Percentiles rank a stretch among this genome's conserved stretches.
Evolutionary conservation across 2,888 invertebrate species (phyloP).

Genomic region (Dryocosmus kuriphilus): DNA sequence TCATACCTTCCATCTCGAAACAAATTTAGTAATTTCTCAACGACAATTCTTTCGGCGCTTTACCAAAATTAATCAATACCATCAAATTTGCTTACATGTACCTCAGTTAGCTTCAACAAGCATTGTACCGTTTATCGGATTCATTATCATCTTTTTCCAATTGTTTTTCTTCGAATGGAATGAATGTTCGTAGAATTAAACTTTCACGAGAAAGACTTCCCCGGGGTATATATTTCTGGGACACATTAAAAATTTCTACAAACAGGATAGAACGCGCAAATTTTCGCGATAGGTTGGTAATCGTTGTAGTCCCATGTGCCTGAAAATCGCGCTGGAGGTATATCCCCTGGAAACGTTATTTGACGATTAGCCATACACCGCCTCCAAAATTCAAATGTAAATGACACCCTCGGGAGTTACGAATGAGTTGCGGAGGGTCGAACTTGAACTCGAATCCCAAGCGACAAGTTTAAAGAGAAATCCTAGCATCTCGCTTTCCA

Average conservation of each 20-base stretch:
- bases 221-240: neutral
- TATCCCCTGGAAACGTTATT: slow-evolving; percentile 35
- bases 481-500: neutral
- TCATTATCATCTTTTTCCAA: neutral
- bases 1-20: too few relatives aligned
- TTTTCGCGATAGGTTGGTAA: slow-evolving; percentile 26
- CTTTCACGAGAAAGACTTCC: neutral
- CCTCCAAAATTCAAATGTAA: slow-evolving; percentile 36
- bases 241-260: slow-evolving; percentile 1
- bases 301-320: slow-evolving; percentile 23
- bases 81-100: too few relatives aligned
- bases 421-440: slow-evolving; percentile 26
- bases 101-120: neutral
- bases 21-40: too few relatives aligned
- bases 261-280: neutral
- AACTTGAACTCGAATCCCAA: slow-evolving; percentile 29
- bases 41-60: too few relatives aligned
- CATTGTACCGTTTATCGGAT: neutral
- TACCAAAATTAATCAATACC: too few relatives aligned
- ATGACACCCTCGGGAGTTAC: slow-evolving; percentile 29
- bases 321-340: slow-evolving; percentile 23
- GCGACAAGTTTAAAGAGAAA: slow-evolving; percentile 37
- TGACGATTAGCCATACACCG: slow-evolving; percentile 36
- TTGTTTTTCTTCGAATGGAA: neutral
- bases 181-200: neutral